Evolutionary conservation across 2,888 invertebrate species (phyloP), one percentile per base, ranked within the genome.

Genomic region (Caenorhabditis sp.): DNA sequence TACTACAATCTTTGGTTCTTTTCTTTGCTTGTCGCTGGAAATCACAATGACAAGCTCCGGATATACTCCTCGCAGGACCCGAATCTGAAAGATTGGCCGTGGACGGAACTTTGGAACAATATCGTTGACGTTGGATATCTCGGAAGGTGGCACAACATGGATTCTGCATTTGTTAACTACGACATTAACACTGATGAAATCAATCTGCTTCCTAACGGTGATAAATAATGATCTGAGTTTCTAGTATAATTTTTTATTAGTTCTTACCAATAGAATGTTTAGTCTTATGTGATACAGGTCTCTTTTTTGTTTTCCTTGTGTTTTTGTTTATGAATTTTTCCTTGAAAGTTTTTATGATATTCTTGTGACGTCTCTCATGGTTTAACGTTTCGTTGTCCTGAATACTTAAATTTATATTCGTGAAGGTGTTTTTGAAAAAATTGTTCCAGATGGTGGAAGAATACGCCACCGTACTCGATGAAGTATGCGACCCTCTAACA

Each of bases 1-100:
- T 83, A 86, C 68, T 88, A 89, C 71, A 87, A 90, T 61, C 81
- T 88, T 22, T 86, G 84, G 84, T 83, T 90, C 37, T 88, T 89
- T 58, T 88, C 90, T 9, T 69, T 90, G 20, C 58, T 90, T 1
- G 83, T 89, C 2, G 74, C 83, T 53, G 56, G 81, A n/a, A 70
- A 82, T 22, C 83, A 86, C 71, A 89, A 90, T 53, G 69, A 80
- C 26, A 85, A 85, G 83, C 69, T 83, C 1, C 64, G 82, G 32
- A 64, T 88, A 61, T 87, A 87, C 67, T 82, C 83, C 26, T 79
- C 84, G 13, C 86, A 87, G 47, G 89, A 89, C 55, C 32, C 84
- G 11, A 87, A 84, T 74, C 55, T 87, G 18, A 85, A 84, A 47
- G 81, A 85, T 18, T 89, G 88, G 88, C 81, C 81, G 6, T 87